Evolutionary conservation across 1,140 invertebrate genomes (phyloP).

Genomic region (Diprion similis): DNA sequence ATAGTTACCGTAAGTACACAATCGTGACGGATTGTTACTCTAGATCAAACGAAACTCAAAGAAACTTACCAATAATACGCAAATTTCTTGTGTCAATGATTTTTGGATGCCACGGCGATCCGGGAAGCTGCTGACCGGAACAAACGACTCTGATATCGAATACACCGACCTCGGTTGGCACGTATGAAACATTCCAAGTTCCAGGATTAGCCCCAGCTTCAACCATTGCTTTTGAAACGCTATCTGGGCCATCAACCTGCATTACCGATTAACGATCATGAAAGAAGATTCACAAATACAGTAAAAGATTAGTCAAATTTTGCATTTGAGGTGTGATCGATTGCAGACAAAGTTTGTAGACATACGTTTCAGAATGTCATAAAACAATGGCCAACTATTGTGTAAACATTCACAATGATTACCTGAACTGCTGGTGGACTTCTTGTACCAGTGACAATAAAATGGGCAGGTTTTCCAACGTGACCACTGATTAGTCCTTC

Average conservation of each 20-base stretch:
- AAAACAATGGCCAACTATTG: not conserved
- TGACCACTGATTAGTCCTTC: slow-evolving; percentile 68
- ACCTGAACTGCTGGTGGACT: slow-evolving; percentile 58
- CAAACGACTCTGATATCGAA: slow-evolving; percentile 77
- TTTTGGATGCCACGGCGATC: slow-evolving; percentile 76
- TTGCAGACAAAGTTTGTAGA: too few relatives aligned
- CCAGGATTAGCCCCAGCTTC: slow-evolving; percentile 62
- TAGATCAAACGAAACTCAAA: not conserved
- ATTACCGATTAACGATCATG: not conserved
- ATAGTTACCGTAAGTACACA: too few relatives aligned
- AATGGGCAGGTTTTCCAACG: slow-evolving; percentile 57
- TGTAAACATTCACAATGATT: slow-evolving; percentile 10
- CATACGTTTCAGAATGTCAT: slow-evolving; percentile 12
- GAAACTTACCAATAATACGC: slow-evolving; percentile 61
- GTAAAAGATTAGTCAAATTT: not conserved
- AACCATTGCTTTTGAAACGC: slow-evolving; percentile 66
- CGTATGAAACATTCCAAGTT: slow-evolving; percentile 69
- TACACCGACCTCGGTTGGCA: slow-evolving; percentile 74
- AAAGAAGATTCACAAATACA: not conserved
- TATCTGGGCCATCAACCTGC: slow-evolving; percentile 72
- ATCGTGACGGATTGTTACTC: too few relatives aligned
- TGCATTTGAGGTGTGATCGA: too few relatives aligned
- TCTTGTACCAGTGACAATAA: slow-evolving; percentile 55
- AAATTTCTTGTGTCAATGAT: slow-evolving; percentile 75
- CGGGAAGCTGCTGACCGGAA: slow-evolving; percentile 69